Percentiles rank a stretch among this genome's conserved stretches.
Conservation (phyloP, 2,888 invertebrate species). For the Nudaria mundana region DNA sequence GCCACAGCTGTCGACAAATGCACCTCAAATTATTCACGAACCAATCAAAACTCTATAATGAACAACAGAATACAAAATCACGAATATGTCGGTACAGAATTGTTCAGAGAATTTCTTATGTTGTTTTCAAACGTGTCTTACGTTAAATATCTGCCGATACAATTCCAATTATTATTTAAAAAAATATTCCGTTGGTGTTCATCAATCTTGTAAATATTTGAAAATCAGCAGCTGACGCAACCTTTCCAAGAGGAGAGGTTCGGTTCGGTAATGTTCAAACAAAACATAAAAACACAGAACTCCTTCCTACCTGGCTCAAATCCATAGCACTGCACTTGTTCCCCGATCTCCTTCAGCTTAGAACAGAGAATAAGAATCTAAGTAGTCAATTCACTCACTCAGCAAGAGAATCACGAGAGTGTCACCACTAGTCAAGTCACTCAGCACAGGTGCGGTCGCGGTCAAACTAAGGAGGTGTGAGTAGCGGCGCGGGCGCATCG, state of each 20-base stretch:
- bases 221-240: no score
- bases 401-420: conserved; percentile 8
- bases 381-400: background rate
- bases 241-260: no score
- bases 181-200: no score
- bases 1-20: conserved; percentile 3
- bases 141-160: no score
- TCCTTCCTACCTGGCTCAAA: conserved; percentile 51
- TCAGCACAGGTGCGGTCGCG: conserved; percentile 12
- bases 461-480: conserved; percentile 7
- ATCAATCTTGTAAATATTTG: no score
- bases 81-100: no score
- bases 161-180: no score
- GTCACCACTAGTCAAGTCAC: conserved; percentile 3
- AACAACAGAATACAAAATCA: no score
- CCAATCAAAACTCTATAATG: conserved; percentile 1
- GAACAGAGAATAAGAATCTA: background rate
- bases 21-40: conserved; percentile 3
- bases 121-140: no score
- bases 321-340: conserved; percentile 37
- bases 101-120: no score
- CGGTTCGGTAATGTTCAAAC: no score
- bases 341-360: background rate
- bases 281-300: background rate
- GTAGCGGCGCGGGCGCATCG: conserved; percentile 18